A percentile compares a stretch with the other conserved stretches of the same genome.
Conservation (phyloP, 2,888 invertebrate species). For the Plusia festucae region DNA sequence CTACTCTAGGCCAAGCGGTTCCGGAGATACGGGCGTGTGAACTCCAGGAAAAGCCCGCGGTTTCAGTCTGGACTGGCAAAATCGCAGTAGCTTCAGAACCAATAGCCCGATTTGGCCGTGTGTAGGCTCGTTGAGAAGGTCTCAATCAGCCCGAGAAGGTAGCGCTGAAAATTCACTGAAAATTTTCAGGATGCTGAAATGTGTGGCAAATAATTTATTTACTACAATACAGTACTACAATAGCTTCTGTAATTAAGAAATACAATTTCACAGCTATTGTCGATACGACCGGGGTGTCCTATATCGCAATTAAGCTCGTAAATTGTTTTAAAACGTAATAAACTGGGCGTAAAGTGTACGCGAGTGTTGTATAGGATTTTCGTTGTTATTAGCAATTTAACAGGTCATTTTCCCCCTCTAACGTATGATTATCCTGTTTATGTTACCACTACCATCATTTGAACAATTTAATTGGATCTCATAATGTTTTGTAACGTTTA, state of each 20-base stretch:
- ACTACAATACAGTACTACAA: not conserved
- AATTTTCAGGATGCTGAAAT: too few species aligned
- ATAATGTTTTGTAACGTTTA: slow-evolving; percentile 19
- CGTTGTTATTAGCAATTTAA: slow-evolving; percentile 53
- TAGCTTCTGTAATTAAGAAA: not conserved
- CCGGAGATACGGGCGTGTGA: too few species aligned
- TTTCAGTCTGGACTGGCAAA: too few species aligned
- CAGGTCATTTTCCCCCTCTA: slow-evolving; percentile 34
- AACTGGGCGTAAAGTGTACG: slow-evolving; percentile 51
- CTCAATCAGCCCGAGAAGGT: too few species aligned
- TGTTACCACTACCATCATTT: slow-evolving; percentile 41
- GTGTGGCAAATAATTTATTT: too few species aligned
- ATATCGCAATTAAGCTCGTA: slow-evolving; percentile 63
- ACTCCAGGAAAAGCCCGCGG: too few species aligned
- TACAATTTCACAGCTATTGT: slow-evolving; percentile 13
- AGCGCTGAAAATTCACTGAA: too few species aligned
- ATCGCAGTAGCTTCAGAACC: too few species aligned
- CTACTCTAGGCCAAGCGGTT: too few species aligned
- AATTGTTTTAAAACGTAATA: slow-evolving; percentile 72
- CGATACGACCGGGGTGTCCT: slow-evolving; percentile 26
- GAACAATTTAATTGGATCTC: slow-evolving; percentile 24
- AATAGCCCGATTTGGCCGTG: too few species aligned
- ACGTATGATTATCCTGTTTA: slow-evolving; percentile 47
- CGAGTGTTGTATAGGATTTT: slow-evolving; percentile 45
- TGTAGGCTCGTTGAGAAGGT: too few species aligned